These are phyloP conservation scores for Sebastes glaucus DNA, from an alignment of 2,797 vertebrate genomes.

Conservation along the genomic window DNA sequence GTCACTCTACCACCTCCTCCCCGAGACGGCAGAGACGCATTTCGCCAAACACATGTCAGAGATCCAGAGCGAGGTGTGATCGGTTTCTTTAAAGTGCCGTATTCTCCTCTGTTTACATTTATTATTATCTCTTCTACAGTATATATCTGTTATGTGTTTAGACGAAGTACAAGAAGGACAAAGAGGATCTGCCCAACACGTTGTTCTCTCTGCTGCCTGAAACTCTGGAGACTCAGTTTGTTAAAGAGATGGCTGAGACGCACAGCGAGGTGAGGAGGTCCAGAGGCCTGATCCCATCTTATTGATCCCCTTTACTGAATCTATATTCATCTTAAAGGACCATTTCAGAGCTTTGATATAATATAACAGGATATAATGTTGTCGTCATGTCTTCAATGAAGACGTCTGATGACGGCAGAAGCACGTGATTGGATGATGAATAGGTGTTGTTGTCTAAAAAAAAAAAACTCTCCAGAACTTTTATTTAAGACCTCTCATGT, in stretches of 20 bases:
- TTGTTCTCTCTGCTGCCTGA: constrained; percentile 66
- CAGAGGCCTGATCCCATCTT: neutral
- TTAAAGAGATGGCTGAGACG: constrained; percentile 58
- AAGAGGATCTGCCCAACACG: constrained; percentile 50
- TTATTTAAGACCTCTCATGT: too few relatives aligned
- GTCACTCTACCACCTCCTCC: constrained; percentile 52
- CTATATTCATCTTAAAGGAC: neutral
- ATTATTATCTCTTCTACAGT: too few relatives aligned
- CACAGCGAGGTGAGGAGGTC: constrained; percentile 82
- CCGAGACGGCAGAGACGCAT: constrained; percentile 52
- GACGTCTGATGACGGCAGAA: too few relatives aligned
- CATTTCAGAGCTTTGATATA: too few relatives aligned
- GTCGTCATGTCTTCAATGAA: too few relatives aligned
- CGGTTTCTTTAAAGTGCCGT: too few relatives aligned
- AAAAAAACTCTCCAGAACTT: too few relatives aligned
- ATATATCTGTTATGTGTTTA: neutral
- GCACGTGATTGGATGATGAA: too few relatives aligned
- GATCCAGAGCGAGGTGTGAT: constrained; percentile 59
- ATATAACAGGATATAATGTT: too few relatives aligned
- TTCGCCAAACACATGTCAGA: constrained; percentile 61
- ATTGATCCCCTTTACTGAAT: neutral
- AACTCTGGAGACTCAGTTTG: constrained; percentile 70
- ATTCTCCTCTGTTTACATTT: too few relatives aligned
- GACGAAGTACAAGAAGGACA: constrained; percentile 72
- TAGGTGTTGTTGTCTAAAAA: too few relatives aligned